Evolutionary conservation across 1,140 invertebrate species (phyloP), one percentile per base, ranked within the genome.

Genomic region (Apis dorsata): DNA sequence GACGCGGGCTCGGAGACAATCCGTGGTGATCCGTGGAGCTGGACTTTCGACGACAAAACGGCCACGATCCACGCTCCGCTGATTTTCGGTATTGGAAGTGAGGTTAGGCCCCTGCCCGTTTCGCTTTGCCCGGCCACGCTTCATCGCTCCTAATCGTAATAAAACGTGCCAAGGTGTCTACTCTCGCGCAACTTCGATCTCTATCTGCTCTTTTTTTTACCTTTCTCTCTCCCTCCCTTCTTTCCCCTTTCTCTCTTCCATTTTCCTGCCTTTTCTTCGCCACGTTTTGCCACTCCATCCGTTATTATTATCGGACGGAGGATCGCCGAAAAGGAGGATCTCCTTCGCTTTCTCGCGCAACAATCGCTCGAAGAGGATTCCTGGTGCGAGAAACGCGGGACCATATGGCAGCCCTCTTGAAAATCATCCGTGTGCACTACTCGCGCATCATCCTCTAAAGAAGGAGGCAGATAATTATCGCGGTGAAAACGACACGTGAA

Each of bases 61-160:
- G 79, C 80, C 88, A 77, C 89, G 89, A 85, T 72, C 81, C 87
- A 93, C 92, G 92, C 90, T 93, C 86, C 88, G 91, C 79, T 92
- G 93, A 81, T 89, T 91, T 89, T 91, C 79, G 89, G 85, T 93
- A 93, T 93, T 92, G 91, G 89, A 88, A 89, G 90, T 90, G 89
- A 91, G 90, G 88, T 89, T 90, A 89, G 88, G 80, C 85, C 79
- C 34, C 34, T 44, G 86, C 80, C 81, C 85, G 73, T 68, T 28
- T 83, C 79, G 34, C 34, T 84, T 69, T 81, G 82, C 88, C 83
- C 85, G 75, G 89, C 85, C 90, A 93, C 93, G 93, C 90, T 93
- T 92, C 90, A 89, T 89, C 92, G 93, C 91, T 85, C 88, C 91
- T 93, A 93, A 93, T 93, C 91, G 91, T 92, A 93, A 93, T 93